phyloP scores from a whole-genome alignment of 53 echinoderm and acorn worm genomes.

The Astropecten irregularis region DNA sequence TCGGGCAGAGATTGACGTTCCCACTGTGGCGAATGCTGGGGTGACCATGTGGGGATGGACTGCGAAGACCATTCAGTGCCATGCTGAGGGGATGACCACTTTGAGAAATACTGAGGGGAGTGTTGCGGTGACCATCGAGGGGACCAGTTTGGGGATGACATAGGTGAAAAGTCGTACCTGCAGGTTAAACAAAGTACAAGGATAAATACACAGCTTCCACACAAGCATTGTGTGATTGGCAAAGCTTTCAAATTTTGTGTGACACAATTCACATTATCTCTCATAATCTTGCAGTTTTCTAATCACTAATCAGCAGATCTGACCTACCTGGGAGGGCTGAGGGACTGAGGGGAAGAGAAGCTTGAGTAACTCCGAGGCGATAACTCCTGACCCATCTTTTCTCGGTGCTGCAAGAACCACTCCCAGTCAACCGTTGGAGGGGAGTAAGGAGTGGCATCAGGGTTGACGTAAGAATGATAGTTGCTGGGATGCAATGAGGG shows the following conservation, averaged over 20 bases:
- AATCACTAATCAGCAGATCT: too few relatives aligned
- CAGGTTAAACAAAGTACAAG: too few relatives aligned
- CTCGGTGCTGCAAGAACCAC: slow-evolving; percentile 46
- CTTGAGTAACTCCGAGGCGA: slow-evolving; percentile 56
- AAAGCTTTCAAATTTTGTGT: too few relatives aligned
- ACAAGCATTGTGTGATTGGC: too few relatives aligned
- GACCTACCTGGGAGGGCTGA: slow-evolving; percentile 28
- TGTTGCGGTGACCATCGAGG: slow-evolving; percentile 51
- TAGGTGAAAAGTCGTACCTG: slow-evolving; percentile 49
- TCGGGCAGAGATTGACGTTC: slow-evolving; percentile 5
- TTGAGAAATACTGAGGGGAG: slow-evolving; percentile 22
- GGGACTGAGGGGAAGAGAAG: slow-evolving; percentile 21
- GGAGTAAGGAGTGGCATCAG: slow-evolving; percentile 37
- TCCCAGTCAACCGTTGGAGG: slow-evolving; percentile 48
- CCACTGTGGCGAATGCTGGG: slow-evolving; percentile 36
- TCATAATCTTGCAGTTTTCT: too few relatives aligned
- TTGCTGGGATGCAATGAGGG: neutral
- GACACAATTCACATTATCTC: too few relatives aligned
- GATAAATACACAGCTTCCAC: too few relatives aligned
- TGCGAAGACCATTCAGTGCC: neutral
- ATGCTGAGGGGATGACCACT: slow-evolving; percentile 11
- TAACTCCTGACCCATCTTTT: slow-evolving; percentile 26
- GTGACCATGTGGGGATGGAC: slow-evolving; percentile 32
- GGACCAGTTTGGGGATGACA: slow-evolving; percentile 50
- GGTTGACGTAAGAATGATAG: slow-evolving; percentile 42